These are phyloP conservation scores for Argopecten irradians DNA, from an alignment of 1,140 invertebrate species.

Conservation along the genomic window DNA sequence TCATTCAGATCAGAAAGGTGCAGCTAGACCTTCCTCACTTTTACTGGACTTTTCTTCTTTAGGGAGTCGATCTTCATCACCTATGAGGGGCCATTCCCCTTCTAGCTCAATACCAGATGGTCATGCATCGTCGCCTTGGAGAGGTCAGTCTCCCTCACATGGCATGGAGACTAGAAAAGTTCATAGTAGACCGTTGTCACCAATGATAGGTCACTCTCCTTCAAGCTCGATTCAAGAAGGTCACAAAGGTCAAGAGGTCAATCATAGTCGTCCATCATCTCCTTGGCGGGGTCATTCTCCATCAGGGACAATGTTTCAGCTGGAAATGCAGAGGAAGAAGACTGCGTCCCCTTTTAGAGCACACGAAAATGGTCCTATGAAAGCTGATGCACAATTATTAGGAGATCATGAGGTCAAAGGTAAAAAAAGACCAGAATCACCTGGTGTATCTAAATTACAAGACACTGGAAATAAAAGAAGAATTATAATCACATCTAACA, in stretches of 20 bases:
- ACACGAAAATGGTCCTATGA: neutral
- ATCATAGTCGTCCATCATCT: neutral
- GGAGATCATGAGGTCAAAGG: slow-evolving; percentile 11
- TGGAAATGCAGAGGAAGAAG: neutral
- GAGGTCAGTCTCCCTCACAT: neutral
- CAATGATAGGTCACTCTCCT: neutral
- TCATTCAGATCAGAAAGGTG: neutral
- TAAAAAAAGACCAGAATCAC: neutral
- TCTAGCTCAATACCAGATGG: neutral
- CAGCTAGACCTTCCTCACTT: neutral
- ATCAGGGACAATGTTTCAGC: neutral
- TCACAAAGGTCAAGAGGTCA: slow-evolving; percentile 9
- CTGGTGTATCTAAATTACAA: neutral
- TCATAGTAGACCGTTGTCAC: neutral
- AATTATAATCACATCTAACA: neutral
- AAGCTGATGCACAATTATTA: neutral
- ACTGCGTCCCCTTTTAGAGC: neutral
- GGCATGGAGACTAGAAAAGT: neutral
- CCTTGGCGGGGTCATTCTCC: neutral
- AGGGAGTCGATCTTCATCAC: neutral
- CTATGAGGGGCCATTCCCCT: neutral
- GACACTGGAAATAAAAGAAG: slow-evolving; percentile 7
- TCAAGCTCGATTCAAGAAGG: neutral
- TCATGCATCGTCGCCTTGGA: neutral
- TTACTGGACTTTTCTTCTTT: neutral